Conservation (phyloP, 2,113 vertebrate species). For the Dasyornis broadbenti region DNA sequence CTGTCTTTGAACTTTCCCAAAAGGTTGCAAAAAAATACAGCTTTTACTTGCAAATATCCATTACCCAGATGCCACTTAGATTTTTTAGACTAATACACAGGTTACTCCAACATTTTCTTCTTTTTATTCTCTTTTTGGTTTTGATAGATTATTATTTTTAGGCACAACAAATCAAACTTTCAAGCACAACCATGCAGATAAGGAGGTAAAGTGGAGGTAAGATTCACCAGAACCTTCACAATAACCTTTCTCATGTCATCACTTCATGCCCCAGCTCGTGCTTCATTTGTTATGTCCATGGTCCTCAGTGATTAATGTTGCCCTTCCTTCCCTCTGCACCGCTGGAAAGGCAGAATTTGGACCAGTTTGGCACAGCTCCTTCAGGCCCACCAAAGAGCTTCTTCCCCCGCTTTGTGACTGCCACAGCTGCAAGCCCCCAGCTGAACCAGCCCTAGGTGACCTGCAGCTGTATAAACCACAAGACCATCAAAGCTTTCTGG, state of each 20-base stretch:
- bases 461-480: neutral
- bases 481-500: neutral
- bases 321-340: neutral
- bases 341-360: neutral
- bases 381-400: neutral
- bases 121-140: neutral
- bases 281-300: fast-evolving
- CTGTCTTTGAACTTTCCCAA: neutral
- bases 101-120: neutral
- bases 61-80: neutral
- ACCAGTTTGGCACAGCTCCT: neutral
- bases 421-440: neutral
- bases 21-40: neutral
- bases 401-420: neutral
- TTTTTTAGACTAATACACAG: neutral
- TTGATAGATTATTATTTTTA: neutral
- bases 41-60: neutral
- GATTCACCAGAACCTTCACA: neutral
- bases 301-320: neutral
- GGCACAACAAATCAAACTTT: neutral
- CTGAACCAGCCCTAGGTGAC: neutral
- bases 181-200: neutral
- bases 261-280: neutral
- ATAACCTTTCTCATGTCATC: neutral
- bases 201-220: neutral